Base-by-base conservation (phyloP, 2,888 invertebrate genomes). In the Papilio protenor region DNA sequence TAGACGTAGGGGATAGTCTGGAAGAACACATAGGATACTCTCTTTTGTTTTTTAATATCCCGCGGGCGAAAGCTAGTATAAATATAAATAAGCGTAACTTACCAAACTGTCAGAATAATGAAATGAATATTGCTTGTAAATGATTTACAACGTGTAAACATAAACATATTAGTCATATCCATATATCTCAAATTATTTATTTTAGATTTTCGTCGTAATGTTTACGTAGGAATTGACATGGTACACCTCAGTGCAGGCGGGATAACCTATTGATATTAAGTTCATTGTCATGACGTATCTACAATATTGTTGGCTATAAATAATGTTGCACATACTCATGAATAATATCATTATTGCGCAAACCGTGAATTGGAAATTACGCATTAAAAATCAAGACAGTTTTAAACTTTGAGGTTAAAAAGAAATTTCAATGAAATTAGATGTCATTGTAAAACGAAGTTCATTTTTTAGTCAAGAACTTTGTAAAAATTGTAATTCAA, bases 231-330 rank as follows among this genome's bases (percentile, higher is more conserved):
- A 80, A 83, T 82, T 82, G 82, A 83, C 80, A 79, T 78, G 80
- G 84, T 85, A 85, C 85, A 87, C 87, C 87, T 87, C 84, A 82
- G 82, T 78, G 76, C 69, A 55, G 81, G 71, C n/a, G 55, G 55
- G 87, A 90, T 90, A 90, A 90, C 90, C 90, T 81, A 57, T 66
- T 79, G 86, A 85, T 87, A 82, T 64, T 52, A 55, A 79, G 90
- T 87, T 90, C 90, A 90, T 85, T 87, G 87, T 85, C 88, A 86
- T 87, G 86, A 86, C 77, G 69, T 72, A 45, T 77, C 78, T 80
- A 82, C 79, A 71, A 73, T 75, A 79, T 79, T 76, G 70, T 76
- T 78, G 79, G 79, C 79, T 78, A 80, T 74, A 77, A 64, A 79
- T 77, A 59, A 78, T 55, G 74, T 69, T 33, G 21, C 1, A n/a